Evolutionary conservation across 2,888 invertebrate genomes (phyloP), one percentile per base, ranked within the genome.

Genomic region (Mechanitis mazaeus): DNA sequence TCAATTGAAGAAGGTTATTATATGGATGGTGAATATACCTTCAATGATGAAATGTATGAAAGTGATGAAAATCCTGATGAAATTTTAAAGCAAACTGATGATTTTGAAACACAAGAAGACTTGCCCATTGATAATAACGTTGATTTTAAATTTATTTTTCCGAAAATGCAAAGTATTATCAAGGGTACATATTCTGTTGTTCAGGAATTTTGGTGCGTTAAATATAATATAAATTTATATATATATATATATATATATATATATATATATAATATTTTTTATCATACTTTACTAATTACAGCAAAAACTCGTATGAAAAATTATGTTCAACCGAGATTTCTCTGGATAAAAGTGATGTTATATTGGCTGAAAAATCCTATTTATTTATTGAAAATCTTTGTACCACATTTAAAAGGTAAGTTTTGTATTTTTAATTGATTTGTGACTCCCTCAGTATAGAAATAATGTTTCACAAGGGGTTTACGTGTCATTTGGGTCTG

Each of bases 341-440:
- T n/a, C 33, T 20, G 3, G 56, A 54, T 7, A 75, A 69, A 67
- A 59, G 38, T 54, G 64, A 73, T 59, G 70, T 80, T 54, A 60
- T 69, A 47, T 67, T 69, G 56, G 76, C 74, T 5, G 71, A 72
- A 61, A 66, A 69, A 54, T 74, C 73, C 3, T 65, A 64, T 20
- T 33, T 56, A 3, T 68, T 71, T 50, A 67, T 81, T 5, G 62
- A 66, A 11, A 69, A 70, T 61, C 63, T 84, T 60, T 71, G 71
- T 61, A 63, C 65, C 55, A 69, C 72, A 50, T 70, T 84, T 50
- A 70, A 74, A 42, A 76, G 78, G 84, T 84, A 73, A 60, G 67
- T 70, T 46, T 59, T 47, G 56, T 59, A 45, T 42, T 50, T 53
- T 35, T 35, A 5, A 35, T 35, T 35, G 35, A 35, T 35, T 35